phyloP scores from a whole-genome alignment of 2,888 invertebrate species.

The Blomia tropicalis region DNA sequence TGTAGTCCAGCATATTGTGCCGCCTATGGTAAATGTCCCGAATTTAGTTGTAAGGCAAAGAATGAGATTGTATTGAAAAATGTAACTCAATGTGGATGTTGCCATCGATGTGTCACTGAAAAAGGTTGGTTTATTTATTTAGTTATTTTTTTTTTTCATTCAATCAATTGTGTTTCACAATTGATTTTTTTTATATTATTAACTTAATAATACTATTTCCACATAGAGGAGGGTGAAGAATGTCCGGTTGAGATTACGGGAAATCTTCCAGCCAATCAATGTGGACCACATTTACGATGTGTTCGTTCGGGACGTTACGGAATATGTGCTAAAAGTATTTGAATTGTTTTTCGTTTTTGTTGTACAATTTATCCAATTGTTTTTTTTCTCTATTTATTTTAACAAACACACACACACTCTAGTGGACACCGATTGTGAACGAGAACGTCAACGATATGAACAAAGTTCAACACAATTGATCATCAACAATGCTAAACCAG shows the following conservation, averaged over 20 bases:
- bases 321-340: background rate
- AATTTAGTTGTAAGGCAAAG: conserved; percentile 17
- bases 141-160: too few relatives aligned
- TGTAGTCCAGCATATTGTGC: conserved; percentile 10
- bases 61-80: conserved; percentile 19
- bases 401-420: too few relatives aligned
- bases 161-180: too few relatives aligned
- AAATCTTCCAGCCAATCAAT: conserved; percentile 21
- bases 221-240: conserved; percentile 22
- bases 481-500: conserved; percentile 39
- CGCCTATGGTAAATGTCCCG: conserved; percentile 18
- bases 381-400: background rate
- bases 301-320: background rate
- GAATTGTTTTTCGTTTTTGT: background rate
- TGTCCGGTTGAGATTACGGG: conserved; percentile 14
- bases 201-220: too few relatives aligned
- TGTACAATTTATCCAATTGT: background rate
- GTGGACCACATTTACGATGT: conserved; percentile 25
- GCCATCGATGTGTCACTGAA: conserved; percentile 29
- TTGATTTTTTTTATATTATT: background rate
- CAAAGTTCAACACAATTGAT: background rate
- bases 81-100: conserved; percentile 30
- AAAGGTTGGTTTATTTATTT: conserved; percentile 18
- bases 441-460: background rate
- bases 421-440: background rate